phyloP scores from a whole-genome alignment of 2,888 invertebrate species.

The Bedellia somnulentella region DNA sequence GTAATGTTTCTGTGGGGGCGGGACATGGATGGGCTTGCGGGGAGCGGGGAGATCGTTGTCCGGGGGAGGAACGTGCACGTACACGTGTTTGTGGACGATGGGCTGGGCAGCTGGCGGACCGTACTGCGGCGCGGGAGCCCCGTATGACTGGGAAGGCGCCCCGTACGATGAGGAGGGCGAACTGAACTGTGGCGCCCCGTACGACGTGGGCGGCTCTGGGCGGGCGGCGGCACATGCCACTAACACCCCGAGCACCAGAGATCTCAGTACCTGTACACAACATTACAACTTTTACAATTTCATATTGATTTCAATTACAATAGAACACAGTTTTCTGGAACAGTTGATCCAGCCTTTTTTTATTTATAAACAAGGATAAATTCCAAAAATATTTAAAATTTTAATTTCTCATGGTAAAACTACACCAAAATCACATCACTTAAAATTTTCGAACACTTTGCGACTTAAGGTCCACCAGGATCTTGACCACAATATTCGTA shows the following conservation, averaged over 20 bases:
- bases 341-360: too few relatives aligned
- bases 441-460: too few relatives aligned
- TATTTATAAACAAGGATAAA: too few relatives aligned
- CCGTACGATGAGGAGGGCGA: slow-evolving; percentile 51
- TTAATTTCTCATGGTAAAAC: too few relatives aligned
- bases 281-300: too few relatives aligned
- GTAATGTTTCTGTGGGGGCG: slow-evolving; percentile 76
- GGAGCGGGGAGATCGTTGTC: slow-evolving; percentile 77
- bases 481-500: too few relatives aligned
- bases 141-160: slow-evolving; percentile 39
- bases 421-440: too few relatives aligned
- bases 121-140: slow-evolving; percentile 65
- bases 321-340: too few relatives aligned
- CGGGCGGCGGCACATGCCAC: slow-evolving; percentile 45
- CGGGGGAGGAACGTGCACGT: slow-evolving; percentile 88
- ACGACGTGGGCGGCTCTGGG: slow-evolving; percentile 60
- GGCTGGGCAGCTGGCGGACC: slow-evolving; percentile 74
- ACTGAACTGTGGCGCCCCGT: slow-evolving; percentile 56
- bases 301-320: too few relatives aligned
- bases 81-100: slow-evolving; percentile 86
- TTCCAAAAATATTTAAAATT: too few relatives aligned
- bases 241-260: slow-evolving; percentile 40
- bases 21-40: slow-evolving; percentile 52
- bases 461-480: too few relatives aligned
- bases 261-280: slow-evolving; percentile 43